Base-by-base conservation (phyloP, 2,888 invertebrate species). In the Cosmopolites sordidus region DNA sequence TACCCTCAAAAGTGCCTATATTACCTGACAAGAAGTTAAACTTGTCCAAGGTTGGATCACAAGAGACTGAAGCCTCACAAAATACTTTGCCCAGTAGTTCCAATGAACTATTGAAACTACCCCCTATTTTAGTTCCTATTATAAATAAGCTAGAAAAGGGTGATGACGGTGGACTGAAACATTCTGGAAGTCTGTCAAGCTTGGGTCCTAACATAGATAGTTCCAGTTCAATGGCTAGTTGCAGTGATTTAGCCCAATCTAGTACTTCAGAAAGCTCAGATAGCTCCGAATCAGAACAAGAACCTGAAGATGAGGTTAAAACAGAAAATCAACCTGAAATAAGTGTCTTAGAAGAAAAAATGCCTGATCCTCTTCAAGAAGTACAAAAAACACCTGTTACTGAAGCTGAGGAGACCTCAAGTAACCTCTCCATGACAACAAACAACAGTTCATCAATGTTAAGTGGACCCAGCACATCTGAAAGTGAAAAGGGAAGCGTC, bases 51-150 rank as follows among this genome's bases (percentile, higher is more conserved):
- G 67, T 64, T 9, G 58, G 63, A 2, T 82, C 82, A 8, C 82
- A 81, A 69, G 83, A 82, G 51, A 82, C 82, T 1, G 82, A 82
- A 61, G 78, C 76, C 27, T 82, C 82, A 1, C 78, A 80, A 65
- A 81, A 80, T 11, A 81, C 81, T 4, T 79, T 80, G 1, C 80
- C 80, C 1, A 60, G 59, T 49, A 66, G 66, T 17, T 78, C 78
- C 59, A 79, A 79, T 62, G 83, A 84, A 59, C 73, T 72, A 51
- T 75, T 84, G 62, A 77, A 83, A 67, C 73, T 87, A 40, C 86
- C 88, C 6, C 87, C 87, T 2, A 86, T 88, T 66, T 73, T 86
- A 61, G 74, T 84, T 30, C 86, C 86, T 22, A 83, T 85, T 50
- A 81, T 86, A 58, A 81, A 82, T 60, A 83, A 81, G 56, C 71